Conservation (phyloP, 2,797 vertebrate genomes). For the Microhierax caerulescens region DNA sequence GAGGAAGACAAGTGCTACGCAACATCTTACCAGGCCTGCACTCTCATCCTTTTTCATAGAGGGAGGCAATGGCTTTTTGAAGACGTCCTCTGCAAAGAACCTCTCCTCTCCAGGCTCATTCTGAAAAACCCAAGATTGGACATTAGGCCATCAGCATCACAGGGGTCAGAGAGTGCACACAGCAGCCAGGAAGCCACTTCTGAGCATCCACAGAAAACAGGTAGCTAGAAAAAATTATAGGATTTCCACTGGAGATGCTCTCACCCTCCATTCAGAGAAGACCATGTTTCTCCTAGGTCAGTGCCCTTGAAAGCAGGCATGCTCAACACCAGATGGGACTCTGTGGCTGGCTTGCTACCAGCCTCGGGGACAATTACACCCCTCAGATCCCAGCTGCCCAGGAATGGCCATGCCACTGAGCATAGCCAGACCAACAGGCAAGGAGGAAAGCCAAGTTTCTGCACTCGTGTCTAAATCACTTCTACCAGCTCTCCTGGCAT, state of each 20-base stretch:
- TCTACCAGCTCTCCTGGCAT: not conserved
- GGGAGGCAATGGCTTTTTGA: slow-evolving; percentile 95
- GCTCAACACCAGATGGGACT: not conserved
- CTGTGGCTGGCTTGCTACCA: not conserved
- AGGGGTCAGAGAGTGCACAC: not conserved
- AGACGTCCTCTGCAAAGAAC: slow-evolving; percentile 84
- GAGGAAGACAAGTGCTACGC: not conserved
- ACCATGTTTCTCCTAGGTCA: not conserved
- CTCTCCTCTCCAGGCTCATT: slow-evolving; percentile 71
- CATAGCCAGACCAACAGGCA: not conserved
- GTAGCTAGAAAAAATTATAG: not conserved
- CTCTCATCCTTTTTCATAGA: slow-evolving; percentile 86
- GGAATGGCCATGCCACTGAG: not conserved
- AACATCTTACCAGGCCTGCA: slow-evolving; percentile 81
- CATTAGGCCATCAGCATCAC: not conserved
- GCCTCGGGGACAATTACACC: not conserved
- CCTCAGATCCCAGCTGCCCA: not conserved
- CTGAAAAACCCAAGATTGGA: slow-evolving; percentile 62
- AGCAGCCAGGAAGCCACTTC: not conserved
- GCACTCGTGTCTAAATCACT: not conserved
- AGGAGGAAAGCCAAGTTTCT: not conserved
- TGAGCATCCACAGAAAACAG: not conserved
- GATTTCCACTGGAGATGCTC: not conserved
- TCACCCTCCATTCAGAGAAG: not conserved
- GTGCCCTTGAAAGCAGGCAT: not conserved